A percentile compares a stretch with the other conserved stretches of the same genome.
Evolutionary conservation across 2,113 vertebrate species (phyloP).

Genomic region (Mastomys natalensis): DNA sequence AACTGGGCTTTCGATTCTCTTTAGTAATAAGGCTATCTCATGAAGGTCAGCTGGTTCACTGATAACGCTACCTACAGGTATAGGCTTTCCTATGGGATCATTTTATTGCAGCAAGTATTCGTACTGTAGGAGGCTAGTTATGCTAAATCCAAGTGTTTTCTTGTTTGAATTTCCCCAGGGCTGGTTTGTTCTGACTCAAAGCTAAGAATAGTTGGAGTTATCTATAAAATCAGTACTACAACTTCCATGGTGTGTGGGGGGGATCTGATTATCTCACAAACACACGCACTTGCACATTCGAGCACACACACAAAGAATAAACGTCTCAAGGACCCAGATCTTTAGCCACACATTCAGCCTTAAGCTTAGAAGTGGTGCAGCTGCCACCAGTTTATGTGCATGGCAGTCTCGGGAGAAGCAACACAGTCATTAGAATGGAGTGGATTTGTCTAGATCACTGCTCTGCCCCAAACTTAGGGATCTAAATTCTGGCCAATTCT

Average conservation of each 20-base stretch:
- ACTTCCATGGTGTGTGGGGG: not conserved
- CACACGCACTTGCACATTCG: accelerated
- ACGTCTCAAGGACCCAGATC: not conserved
- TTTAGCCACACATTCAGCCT: not conserved
- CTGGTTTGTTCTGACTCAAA: not conserved
- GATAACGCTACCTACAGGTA: not conserved
- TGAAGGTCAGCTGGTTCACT: not conserved
- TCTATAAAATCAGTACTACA: not conserved
- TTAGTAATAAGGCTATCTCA: not conserved
- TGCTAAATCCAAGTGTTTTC: not conserved
- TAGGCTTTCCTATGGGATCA: constrained; percentile 6
- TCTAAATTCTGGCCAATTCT: not conserved
- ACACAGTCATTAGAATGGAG: not conserved
- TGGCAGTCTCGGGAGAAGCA: not conserved
- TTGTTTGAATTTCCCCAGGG: not conserved
- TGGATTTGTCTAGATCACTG: not conserved
- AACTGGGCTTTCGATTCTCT: not conserved
- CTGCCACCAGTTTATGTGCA: not conserved
- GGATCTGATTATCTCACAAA: not conserved
- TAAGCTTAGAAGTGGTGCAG: not conserved
- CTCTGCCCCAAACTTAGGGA: not conserved
- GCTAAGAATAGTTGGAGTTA: not conserved
- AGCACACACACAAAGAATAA: not conserved
- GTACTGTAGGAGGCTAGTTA: constrained; percentile 18
- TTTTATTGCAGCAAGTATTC: not conserved